These are phyloP conservation scores for Protobothrops flavoviridis DNA, from an alignment of 2,113 vertebrate genomes.

Conservation along the genomic window DNA sequence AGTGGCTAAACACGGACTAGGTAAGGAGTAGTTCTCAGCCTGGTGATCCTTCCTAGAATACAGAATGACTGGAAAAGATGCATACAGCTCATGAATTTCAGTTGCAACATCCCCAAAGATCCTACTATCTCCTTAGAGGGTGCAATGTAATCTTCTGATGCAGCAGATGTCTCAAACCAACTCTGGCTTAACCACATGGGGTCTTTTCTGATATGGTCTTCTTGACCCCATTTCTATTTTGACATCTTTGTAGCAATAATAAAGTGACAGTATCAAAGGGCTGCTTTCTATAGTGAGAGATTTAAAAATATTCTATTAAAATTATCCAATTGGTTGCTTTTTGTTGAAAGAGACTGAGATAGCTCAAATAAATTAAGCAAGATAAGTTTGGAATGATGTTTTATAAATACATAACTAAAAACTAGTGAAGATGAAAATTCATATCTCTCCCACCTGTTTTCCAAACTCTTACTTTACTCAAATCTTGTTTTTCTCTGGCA, in stretches of 20 bases:
- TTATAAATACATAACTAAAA: not conserved
- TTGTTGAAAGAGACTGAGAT: not conserved
- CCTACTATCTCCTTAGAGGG: not conserved
- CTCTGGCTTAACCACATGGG: not conserved
- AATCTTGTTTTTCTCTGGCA: not conserved
- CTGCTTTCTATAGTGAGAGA: not conserved
- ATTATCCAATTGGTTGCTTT: not conserved
- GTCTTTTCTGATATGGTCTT: not conserved
- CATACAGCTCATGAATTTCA: not conserved
- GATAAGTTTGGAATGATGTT: not conserved
- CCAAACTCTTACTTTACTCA: not conserved
- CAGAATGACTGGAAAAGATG: not conserved
- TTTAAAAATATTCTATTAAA: not conserved
- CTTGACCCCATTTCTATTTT: not conserved
- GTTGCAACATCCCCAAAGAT: not conserved
- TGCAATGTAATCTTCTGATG: not conserved
- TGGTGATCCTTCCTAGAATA: not conserved
- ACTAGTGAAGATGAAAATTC: not conserved
- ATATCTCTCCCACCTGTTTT: not conserved
- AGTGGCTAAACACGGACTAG: slow-evolving; percentile 27
- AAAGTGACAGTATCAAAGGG: not conserved
- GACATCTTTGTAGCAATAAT: not conserved
- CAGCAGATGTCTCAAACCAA: not conserved
- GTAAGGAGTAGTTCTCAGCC: slow-evolving; percentile 6
- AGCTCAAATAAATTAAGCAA: not conserved